Percentiles rank a stretch among this genome's conserved stretches.
Evolutionary conservation across 2,888 invertebrate species (phyloP).

Genomic region (Heliconius charithonia): DNA sequence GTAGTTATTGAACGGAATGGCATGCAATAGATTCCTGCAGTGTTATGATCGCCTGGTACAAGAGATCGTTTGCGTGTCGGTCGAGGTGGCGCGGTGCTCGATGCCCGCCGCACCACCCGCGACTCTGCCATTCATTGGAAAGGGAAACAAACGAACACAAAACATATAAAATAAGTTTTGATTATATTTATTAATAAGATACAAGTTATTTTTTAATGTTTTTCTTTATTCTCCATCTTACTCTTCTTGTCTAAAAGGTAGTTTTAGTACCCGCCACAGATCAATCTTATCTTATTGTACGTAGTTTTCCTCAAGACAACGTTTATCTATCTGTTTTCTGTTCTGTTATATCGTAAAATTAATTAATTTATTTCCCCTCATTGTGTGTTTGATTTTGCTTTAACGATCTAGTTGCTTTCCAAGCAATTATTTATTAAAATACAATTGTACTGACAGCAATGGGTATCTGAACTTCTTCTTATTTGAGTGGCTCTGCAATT

Average conservation of each 20-base stretch:
- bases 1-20: constrained; percentile 54
- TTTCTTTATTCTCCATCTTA: background rate
- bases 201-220: background rate
- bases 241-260: background rate
- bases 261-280: too few species aligned
- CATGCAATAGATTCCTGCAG: constrained; percentile 51
- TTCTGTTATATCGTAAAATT: too few species aligned
- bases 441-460: too few species aligned
- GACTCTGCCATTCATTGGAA: constrained; percentile 7
- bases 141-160: background rate
- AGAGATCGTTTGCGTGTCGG: constrained; percentile 81
- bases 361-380: background rate
- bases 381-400: background rate
- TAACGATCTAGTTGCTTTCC: background rate
- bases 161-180: background rate
- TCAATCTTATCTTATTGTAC: too few species aligned
- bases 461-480: too few species aligned
- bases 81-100: constrained; percentile 80
- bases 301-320: too few species aligned
- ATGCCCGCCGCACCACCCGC: constrained; percentile 48
- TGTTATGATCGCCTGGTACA: constrained; percentile 71
- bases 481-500: too few species aligned
- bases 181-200: background rate
- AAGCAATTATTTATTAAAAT: too few species aligned
- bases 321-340: too few species aligned